These are phyloP conservation scores for Caenorhabditis imperialis DNA, from an alignment of 2,888 invertebrate genomes.

Conservation along the genomic window DNA sequence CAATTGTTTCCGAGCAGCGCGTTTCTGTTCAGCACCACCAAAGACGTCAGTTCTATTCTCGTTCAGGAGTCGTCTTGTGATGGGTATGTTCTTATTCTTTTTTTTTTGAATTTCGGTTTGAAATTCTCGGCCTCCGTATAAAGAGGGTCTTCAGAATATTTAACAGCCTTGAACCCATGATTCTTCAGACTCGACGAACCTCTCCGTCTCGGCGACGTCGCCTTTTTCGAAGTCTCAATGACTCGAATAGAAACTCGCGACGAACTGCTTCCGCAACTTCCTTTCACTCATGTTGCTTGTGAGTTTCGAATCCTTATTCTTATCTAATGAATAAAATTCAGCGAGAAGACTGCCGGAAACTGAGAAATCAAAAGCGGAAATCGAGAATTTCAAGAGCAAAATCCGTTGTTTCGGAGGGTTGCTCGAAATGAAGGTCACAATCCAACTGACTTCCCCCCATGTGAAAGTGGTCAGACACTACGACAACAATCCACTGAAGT, in stretches of 20 bases:
- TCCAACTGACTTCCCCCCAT: not conserved
- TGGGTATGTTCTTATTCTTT: too few relatives aligned
- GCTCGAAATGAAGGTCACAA: constrained; percentile 35
- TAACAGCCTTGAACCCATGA: too few relatives aligned
- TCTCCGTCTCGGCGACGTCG: constrained; percentile 20
- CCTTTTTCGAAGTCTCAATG: constrained; percentile 23
- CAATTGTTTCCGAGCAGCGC: constrained; percentile 2
- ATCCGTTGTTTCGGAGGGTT: constrained; percentile 28
- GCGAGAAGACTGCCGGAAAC: not conserved
- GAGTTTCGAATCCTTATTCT: too few relatives aligned
- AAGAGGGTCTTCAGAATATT: too few relatives aligned
- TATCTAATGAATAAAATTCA: not conserved
- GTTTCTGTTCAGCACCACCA: constrained; percentile 10
- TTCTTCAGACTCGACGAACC: not conserved
- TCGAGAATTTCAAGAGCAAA: constrained; percentile 3
- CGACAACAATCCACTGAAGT: not conserved
- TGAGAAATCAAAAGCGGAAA: too few relatives aligned
- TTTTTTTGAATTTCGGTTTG: too few relatives aligned
- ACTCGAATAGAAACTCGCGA: constrained; percentile 21
- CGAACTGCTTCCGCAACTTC: not conserved
- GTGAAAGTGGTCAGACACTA: not conserved
- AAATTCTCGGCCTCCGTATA: too few relatives aligned
- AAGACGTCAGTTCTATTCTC: constrained; percentile 6
- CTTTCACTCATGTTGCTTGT: constrained; percentile 45
- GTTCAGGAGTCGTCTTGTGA: too few relatives aligned